Conservation (phyloP, 2,113 vertebrate genomes). For the Clupea harengus region DNA sequence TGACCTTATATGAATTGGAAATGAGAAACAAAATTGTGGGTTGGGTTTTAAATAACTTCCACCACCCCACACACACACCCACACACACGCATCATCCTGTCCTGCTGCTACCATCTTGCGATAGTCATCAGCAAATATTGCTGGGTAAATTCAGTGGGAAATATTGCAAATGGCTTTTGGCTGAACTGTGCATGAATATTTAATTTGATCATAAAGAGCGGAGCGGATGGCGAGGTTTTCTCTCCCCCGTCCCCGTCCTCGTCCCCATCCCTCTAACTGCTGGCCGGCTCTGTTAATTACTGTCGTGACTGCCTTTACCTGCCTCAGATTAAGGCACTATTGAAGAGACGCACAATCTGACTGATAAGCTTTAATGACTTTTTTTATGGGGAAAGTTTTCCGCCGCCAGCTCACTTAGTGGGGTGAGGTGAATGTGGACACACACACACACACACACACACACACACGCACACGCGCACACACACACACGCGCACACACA, state of each 20-base stretch:
- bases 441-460: neutral
- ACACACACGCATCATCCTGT: neutral
- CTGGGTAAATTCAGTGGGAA: conserved; percentile 72
- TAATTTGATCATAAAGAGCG: conserved; percentile 68
- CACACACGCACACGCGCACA: neutral
- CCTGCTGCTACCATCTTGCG: conserved; percentile 44
- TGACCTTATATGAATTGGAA: conserved; percentile 70
- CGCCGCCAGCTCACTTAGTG: conserved; percentile 22
- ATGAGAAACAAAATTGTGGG: conserved; percentile 67
- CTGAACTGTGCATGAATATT: conserved; percentile 73
- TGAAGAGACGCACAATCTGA: conserved; percentile 48
- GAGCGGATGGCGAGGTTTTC: conserved; percentile 57
- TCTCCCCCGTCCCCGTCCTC: conserved; percentile 5
- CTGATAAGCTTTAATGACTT: conserved; percentile 55
- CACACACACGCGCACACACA: neutral
- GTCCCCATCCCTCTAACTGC: conserved; percentile 41
- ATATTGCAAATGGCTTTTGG: conserved; percentile 72
- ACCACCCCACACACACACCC: neutral
- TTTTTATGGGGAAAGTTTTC: conserved; percentile 52
- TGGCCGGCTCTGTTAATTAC: conserved; percentile 67
- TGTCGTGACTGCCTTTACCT: conserved; percentile 53
- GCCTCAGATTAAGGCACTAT: conserved; percentile 55
- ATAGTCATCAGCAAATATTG: conserved; percentile 74
- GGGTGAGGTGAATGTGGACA: neutral
- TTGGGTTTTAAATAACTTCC: conserved; percentile 49